These are phyloP conservation scores for Zosterops lateralis DNA, from an alignment of 2,113 vertebrate species.

Conservation along the genomic window DNA sequence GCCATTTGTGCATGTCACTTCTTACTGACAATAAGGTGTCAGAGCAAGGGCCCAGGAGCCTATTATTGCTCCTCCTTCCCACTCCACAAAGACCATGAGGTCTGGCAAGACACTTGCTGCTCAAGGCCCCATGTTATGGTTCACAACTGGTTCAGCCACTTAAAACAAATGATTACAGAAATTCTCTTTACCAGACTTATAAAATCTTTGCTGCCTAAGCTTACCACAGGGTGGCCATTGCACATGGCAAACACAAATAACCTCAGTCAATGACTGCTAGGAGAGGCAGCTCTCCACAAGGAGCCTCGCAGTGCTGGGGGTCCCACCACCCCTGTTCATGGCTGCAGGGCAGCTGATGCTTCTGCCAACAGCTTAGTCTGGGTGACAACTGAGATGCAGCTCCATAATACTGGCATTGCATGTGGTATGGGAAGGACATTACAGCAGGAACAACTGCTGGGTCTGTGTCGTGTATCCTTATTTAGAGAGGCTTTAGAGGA, in stretches of 20 bases:
- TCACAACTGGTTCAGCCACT: background rate
- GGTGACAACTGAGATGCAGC: background rate
- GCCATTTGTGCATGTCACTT: slow-evolving; percentile 84
- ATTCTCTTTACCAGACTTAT: background rate
- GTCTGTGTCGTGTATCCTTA: background rate
- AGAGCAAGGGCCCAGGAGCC: background rate
- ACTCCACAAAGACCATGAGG: background rate
- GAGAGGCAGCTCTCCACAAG: background rate
- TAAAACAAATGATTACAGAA: background rate
- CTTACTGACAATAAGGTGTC: slow-evolving; percentile 64
- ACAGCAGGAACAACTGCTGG: background rate
- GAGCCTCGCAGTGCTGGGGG: background rate
- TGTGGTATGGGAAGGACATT: fast-evolving
- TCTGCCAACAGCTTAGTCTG: background rate
- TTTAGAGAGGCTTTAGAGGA: background rate
- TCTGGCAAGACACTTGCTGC: fast-evolving
- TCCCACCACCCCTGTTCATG: background rate
- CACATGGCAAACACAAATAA: background rate
- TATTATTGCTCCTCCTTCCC: background rate
- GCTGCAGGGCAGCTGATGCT: background rate
- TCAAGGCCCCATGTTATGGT: fast-evolving
- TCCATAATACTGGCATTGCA: fast-evolving
- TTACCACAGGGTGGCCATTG: background rate
- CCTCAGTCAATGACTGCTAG: background rate
- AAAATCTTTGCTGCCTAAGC: background rate